Evolutionary conservation across 2,113 vertebrate genomes (phyloP), one percentile per base, ranked within the genome.

Genomic region (Lepus europaeus): DNA sequence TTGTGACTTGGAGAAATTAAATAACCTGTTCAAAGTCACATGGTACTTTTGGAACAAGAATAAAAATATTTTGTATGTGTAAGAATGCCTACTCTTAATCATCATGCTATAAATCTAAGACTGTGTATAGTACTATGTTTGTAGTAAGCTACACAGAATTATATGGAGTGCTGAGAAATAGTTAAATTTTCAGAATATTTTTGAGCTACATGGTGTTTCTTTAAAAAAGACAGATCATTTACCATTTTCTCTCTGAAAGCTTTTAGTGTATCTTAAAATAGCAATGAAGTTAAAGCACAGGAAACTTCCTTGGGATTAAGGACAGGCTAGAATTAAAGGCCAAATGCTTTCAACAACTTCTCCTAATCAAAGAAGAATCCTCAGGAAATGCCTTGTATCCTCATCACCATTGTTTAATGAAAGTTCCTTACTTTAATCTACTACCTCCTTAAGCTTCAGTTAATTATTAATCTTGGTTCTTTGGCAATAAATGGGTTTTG

Each of bases 291-390:
- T 87, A 93, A 96, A 56, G 29, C 94, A 81, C 27, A 68, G 69
- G 79, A 63, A 1, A 45, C 95, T 98, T 98, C 94, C 96, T 97
- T 96, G 84, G 96, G 90, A 92, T 95, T 96, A 77, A 86, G 79
- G 86, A 63, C 85, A 80, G 92, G 77, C 90, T 97, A 89, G 61
- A 87, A 90, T 96, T 95, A 97, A 95, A 92, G 89, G 91, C 86
- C 96, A 95, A 96, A 91, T 95, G 96, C 90, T 96, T 91, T 96
- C 66, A 97, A 73, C 89, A 96, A 56, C 81, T 97, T 91, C 94
- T 97, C 79, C 89, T 92, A 98, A 97, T 90, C 87, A 96, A 95
- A 96, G 94, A 89, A 85, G 97, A 98, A 97, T 97, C 86, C 90
- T 49, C 96, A 95, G 96, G 97, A 97, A 98, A 94, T 97, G 83